Percentiles rank a stretch among this genome's conserved stretches.
Evolutionary conservation across 2,797 vertebrate species (phyloP).

Genomic region (Microhierax caerulescens): DNA sequence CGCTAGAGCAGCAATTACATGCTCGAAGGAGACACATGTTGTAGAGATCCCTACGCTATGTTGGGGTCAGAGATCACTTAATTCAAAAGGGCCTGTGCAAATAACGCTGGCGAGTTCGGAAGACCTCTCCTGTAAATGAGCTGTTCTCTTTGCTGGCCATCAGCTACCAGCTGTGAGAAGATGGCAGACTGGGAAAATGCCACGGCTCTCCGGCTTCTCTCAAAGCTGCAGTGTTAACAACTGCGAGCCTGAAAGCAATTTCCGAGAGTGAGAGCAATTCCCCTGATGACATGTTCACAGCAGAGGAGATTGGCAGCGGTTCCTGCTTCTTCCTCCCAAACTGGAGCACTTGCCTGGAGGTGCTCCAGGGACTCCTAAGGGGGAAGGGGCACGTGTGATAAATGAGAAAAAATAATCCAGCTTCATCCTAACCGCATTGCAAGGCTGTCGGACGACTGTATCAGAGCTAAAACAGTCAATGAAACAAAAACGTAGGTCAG

Average conservation of each 20-base stretch:
- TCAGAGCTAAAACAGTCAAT: not conserved
- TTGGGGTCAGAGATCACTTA: not conserved
- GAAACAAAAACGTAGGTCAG: not conserved
- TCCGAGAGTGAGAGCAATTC: not conserved
- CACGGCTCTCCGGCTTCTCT: not conserved
- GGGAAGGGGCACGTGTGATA: not conserved
- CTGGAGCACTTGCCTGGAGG: not conserved
- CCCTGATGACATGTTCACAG: not conserved
- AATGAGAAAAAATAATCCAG: not conserved
- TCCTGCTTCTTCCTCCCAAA: not conserved
- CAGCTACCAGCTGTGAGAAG: not conserved
- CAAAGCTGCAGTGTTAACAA: not conserved
- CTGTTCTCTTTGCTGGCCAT: not conserved
- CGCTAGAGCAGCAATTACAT: not conserved
- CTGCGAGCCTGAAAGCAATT: not conserved
- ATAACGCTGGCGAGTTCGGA: rapidly evolving
- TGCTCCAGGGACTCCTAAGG: not conserved
- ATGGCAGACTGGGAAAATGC: not conserved
- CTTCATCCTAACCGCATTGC: not conserved
- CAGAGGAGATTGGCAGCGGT: not conserved
- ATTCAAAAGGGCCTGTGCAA: not conserved
- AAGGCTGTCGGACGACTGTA: rapidly evolving
- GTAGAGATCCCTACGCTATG: rapidly evolving
- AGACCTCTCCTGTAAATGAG: rapidly evolving
- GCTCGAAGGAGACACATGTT: not conserved